Evolutionary conservation across 92 coral and sea anemone genomes (phyloP).

Genomic region (Parazoanthus swiftii): DNA sequence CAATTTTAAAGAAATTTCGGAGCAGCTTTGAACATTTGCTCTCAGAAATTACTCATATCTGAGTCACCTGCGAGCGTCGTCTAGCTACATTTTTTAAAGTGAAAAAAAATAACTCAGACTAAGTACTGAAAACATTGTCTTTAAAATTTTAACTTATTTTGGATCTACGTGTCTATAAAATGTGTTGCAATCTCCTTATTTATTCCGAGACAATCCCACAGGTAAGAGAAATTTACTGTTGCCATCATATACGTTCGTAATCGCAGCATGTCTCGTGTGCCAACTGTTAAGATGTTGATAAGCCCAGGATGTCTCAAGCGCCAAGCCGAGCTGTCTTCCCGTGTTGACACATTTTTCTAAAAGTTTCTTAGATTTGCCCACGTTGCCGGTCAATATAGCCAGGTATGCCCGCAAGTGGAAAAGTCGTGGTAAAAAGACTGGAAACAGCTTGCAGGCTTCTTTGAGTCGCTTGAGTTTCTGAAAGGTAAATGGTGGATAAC

Average conservation of each 20-base stretch:
- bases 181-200: background rate
- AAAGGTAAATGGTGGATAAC: background rate
- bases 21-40: background rate
- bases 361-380: slow-evolving; percentile 52
- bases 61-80: background rate
- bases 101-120: background rate
- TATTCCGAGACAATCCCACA: background rate
- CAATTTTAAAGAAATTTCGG: background rate
- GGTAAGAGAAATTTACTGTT: slow-evolving; percentile 48
- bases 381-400: slow-evolving; percentile 62
- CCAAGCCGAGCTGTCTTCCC: slow-evolving; percentile 60
- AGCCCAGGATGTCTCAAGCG: slow-evolving; percentile 84
- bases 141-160: background rate
- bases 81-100: background rate
- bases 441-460: slow-evolving; percentile 58
- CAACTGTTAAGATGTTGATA: slow-evolving; percentile 58
- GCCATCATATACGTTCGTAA: slow-evolving; percentile 39
- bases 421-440: slow-evolving; percentile 70
- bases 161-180: background rate
- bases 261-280: slow-evolving; percentile 46
- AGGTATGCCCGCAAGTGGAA: slow-evolving; percentile 78
- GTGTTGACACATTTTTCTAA: slow-evolving; percentile 56
- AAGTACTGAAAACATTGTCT: background rate
- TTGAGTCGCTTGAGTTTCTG: slow-evolving; percentile 76
- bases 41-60: background rate